A percentile compares a stretch with the other conserved stretches of the same genome.
phyloP scores from a whole-genome alignment of 1,140 invertebrate genomes.

The Drosophila ohnishii region DNA sequence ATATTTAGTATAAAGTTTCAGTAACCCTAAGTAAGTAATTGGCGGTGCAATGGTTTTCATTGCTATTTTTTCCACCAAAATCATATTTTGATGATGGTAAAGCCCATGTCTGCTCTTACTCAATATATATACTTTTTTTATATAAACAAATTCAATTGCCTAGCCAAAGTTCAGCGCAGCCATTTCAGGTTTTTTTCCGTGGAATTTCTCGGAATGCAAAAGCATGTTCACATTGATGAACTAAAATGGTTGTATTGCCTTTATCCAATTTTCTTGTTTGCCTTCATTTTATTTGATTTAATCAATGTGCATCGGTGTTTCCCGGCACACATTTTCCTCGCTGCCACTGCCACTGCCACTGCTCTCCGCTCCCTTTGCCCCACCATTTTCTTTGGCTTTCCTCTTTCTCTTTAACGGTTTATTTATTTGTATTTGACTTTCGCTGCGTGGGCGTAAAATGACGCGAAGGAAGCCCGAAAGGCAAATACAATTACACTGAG shows the following conservation, averaged over 20 bases:
- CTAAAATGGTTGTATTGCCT: conserved; percentile 41
- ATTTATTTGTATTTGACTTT: conserved; percentile 78
- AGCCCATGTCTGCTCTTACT: neutral
- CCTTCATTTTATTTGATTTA: conserved; percentile 72
- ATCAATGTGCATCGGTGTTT: conserved; percentile 61
- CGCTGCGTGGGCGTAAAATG: conserved; percentile 57
- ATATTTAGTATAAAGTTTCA: neutral
- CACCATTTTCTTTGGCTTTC: conserved; percentile 20
- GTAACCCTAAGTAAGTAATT: neutral
- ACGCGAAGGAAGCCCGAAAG: conserved; percentile 71
- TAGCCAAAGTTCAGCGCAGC: neutral
- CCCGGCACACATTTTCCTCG: conserved; percentile 34
- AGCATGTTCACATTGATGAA: conserved; percentile 30
- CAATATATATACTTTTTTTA: neutral
- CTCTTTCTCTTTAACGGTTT: conserved; percentile 60
- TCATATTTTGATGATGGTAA: neutral
- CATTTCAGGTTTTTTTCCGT: conserved; percentile 3
- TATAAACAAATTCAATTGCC: neutral
- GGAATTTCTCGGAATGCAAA: conserved; percentile 10
- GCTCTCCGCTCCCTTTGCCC: neutral
- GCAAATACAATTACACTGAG: conserved; percentile 78
- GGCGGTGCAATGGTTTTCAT: neutral
- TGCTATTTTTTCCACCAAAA: neutral
- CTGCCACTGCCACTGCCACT: neutral
- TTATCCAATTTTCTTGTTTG: conserved; percentile 72